Base-by-base conservation (phyloP, 2,113 vertebrate genomes). In the Nothocercus julius region DNA sequence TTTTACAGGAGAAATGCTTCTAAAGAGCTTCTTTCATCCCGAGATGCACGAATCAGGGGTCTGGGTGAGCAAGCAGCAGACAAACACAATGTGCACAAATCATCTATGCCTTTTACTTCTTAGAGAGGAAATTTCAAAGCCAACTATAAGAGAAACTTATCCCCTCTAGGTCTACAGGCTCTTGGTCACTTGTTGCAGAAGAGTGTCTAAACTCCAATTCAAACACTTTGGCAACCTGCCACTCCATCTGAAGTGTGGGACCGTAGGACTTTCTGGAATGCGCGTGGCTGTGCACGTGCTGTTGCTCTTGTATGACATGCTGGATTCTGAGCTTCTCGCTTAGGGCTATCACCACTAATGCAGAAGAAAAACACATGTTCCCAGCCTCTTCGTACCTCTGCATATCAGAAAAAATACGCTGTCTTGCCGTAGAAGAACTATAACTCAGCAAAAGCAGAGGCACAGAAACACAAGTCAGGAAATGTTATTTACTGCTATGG, bases 1-100 rank as follows among this genome's bases (percentile, higher is more conserved):
- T 16, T 94, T 66, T 36, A 34, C 15, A 73, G 38, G 0, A 36
- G 44, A 68, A 82, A 75, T 0, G 0, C n/a, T 82, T 79, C 77
- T 19, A 27, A 87, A 49, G 9, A 72, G 24, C 45, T 49, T 59
- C 25, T 9, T 80, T 69, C 49, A 85, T 9, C 40, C 40, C 0
- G 3, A 75, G 45, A 21, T 16, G 25, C 67, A 42, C 27, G 59
- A 80, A 49, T 4, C 45, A 49, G 59, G 30, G 54, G n/a, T 5
- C 30, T 49, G 47, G 61, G 5, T 32, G 63, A 92, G 32, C 27
- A 36, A 64, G 27, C 42, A 72, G 19, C 32, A 28, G 53, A 38
- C 15, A 38, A 63, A 54, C 20, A 40, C 5, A 2, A 7, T 0
- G 24, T 5, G 32, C 30, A 74, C 27, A 19, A 32, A 49, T 13